These are phyloP conservation scores for Xenops minutus DNA, from an alignment of 2,797 vertebrate genomes.

Conservation along the genomic window DNA sequence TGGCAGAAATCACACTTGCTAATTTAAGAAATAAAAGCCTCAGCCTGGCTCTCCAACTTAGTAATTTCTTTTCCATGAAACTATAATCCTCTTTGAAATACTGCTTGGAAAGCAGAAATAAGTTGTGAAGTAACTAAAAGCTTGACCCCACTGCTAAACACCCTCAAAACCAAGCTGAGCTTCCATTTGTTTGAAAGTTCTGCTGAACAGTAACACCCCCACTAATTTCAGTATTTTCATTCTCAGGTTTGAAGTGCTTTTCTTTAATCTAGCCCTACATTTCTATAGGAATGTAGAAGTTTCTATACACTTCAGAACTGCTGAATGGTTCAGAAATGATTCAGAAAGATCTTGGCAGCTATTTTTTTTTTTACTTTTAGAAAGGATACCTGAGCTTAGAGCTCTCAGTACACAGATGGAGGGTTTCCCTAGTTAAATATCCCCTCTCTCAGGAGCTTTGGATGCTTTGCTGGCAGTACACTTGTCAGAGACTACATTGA, in stretches of 20 bases:
- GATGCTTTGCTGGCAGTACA: background rate
- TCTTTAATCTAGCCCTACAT: background rate
- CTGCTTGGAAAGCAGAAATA: background rate
- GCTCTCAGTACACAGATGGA: background rate
- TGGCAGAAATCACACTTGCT: background rate
- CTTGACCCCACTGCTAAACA: background rate
- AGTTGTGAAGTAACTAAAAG: background rate
- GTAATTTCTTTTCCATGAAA: background rate
- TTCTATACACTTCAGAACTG: background rate
- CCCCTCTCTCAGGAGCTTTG: background rate
- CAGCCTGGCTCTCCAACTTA: background rate
- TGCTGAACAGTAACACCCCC: background rate
- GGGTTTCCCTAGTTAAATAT: background rate
- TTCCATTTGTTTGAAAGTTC: background rate
- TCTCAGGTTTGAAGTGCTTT: background rate
- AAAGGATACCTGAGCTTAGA: background rate
- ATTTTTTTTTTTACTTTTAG: background rate
- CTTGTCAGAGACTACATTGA: background rate
- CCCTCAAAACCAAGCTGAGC: background rate
- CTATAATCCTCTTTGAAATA: background rate
- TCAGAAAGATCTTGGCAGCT: background rate
- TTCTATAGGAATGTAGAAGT: background rate
- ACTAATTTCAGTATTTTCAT: background rate
- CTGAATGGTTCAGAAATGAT: background rate
- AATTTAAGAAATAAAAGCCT: background rate